Conservation (phyloP, 2,888 invertebrate species). For the Morpho helenor region DNA sequence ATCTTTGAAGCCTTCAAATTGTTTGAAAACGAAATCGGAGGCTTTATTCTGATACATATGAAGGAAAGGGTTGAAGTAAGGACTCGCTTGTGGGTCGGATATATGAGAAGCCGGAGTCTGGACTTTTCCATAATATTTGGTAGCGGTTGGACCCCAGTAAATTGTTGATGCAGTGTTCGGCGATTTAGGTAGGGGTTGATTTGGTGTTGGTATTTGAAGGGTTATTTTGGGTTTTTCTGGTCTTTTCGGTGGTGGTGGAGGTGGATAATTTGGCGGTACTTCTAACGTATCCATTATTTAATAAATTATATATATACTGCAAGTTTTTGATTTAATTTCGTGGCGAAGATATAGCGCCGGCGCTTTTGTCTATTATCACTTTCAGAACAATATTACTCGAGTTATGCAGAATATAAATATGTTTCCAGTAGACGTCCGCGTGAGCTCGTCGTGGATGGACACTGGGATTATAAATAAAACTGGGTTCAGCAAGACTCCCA, state of each 20-base stretch:
- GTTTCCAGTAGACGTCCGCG: slow-evolving; percentile 51
- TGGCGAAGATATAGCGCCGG: slow-evolving; percentile 41
- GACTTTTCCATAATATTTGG: slow-evolving; percentile 46
- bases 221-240: slow-evolving; percentile 69
- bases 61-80: slow-evolving; percentile 60
- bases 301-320: background rate
- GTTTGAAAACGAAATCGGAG: slow-evolving; percentile 88
- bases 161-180: slow-evolving; percentile 43
- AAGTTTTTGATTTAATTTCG: background rate
- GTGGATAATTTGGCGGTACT: slow-evolving; percentile 53
- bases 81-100: slow-evolving; percentile 55
- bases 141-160: slow-evolving; percentile 32
- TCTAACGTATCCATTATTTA: slow-evolving; percentile 47
- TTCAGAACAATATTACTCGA: slow-evolving; percentile 32
- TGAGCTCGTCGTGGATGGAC: slow-evolving; percentile 53
- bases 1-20: slow-evolving; percentile 88
- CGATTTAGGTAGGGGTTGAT: slow-evolving; percentile 36
- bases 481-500: slow-evolving; percentile 33
- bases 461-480: slow-evolving; percentile 72
- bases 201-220: slow-evolving; percentile 62
- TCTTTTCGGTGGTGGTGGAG: slow-evolving; percentile 59
- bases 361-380: slow-evolving; percentile 32
- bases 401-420: slow-evolving; percentile 19
- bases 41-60: slow-evolving; percentile 82
- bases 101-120: slow-evolving; percentile 54